Evolutionary conservation across 2,797 vertebrate species (phyloP).

Genomic region (Anguilla megastoma): DNA sequence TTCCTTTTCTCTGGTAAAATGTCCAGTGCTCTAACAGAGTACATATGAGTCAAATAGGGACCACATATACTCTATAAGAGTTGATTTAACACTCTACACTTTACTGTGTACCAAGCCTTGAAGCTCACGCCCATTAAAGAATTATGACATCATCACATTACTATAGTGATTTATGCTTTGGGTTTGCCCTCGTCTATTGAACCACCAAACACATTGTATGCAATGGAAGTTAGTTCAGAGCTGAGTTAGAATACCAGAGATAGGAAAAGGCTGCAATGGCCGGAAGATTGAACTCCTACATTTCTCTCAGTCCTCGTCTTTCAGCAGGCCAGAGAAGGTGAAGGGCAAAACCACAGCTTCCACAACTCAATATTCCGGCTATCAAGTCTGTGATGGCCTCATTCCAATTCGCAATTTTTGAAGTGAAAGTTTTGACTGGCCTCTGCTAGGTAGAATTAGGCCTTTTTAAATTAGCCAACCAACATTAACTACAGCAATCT

Average conservation of each 20-base stretch:
- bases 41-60: no score
- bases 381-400: neutral
- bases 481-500: neutral
- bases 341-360: neutral
- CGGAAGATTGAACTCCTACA: neutral
- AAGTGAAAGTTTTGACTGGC: neutral
- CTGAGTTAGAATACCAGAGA: neutral
- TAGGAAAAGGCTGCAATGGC: neutral
- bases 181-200: neutral
- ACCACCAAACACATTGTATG: neutral
- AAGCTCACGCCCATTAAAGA: neutral
- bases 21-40: neutral
- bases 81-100: no score
- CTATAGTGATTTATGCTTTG: neutral
- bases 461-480: neutral
- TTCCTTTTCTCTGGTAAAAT: neutral
- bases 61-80: no score
- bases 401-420: neutral
- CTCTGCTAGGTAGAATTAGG: neutral
- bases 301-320: neutral
- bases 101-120: neutral
- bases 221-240: neutral
- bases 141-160: neutral
- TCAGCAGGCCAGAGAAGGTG: neutral
- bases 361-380: neutral